Base-by-base conservation (phyloP, 2,797 vertebrate genomes). In the Dendrocincla fuliginosa region DNA sequence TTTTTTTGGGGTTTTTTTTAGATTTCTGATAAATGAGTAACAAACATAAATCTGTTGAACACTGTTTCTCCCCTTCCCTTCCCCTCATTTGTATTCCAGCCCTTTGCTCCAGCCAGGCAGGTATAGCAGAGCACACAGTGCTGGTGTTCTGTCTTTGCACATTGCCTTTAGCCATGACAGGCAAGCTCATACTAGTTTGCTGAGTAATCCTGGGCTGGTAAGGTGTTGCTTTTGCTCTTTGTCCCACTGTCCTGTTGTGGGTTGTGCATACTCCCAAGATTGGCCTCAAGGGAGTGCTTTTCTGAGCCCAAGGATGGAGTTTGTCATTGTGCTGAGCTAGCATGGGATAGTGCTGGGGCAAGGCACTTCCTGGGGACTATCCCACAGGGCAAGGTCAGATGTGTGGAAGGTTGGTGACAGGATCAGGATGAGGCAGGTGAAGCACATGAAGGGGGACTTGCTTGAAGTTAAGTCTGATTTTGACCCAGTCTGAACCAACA, bases 321-420 rank as follows among this genome's bases (percentile, higher is more conserved):
- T 64, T 63, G 47, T 18, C 49, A 3, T 1, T 35, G 11, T 24
- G 13, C 6, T 37, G 44, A 41, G 44, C 19, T 32, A 27, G 2
- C 5, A 3, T 0, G 6, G 33, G 32, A 23, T 60, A 56, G 9
- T 1, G 17, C 1, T 0, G 13, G 16, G 12, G 35, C 24, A 9
- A 65, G n/a, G 5, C 19, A 8, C 6, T 70, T 46, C 17, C 35
- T 47, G 30, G 30, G 41, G 30, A 28, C 9, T n/a, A 18, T 37
- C 25, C 64, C 37, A 44, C 25, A 56, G 49, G 28, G 28, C 11
- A 10, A 59, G n/a, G 55, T 52, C 19, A 53, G 10, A 9, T 22
- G 7, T 22, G 13, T 28, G 32, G 42, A 14, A 65, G 19, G 13
- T 3, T 39, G 61, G 25, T 10, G 19, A 44, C 22, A 55, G 32